These are phyloP conservation scores for Allenopithecus nigroviridis DNA, from an alignment of 2,797 vertebrate genomes.

Conservation along the genomic window DNA sequence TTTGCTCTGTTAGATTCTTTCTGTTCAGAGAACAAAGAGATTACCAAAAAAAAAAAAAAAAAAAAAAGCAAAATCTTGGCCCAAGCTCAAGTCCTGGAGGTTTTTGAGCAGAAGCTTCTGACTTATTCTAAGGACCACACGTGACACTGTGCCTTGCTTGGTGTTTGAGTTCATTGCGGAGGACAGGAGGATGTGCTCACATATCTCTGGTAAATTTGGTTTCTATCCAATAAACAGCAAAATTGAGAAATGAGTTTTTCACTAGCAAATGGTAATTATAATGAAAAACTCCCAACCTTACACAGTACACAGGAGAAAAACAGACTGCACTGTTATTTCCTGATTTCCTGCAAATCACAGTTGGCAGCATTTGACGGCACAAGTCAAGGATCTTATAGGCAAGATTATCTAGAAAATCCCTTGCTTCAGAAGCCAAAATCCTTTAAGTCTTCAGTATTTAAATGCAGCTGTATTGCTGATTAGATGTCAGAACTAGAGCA, in stretches of 20 bases:
- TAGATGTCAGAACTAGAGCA: constrained; percentile 70
- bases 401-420: constrained; percentile 74
- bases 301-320: constrained; percentile 29
- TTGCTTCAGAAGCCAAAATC: constrained; percentile 70
- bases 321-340: neutral
- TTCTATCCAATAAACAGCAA: constrained; percentile 37
- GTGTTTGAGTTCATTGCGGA: neutral
- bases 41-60: too few species aligned
- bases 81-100: neutral
- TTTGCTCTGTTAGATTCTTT: constrained; percentile 28
- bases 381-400: constrained; percentile 66
- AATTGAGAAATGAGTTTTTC: constrained; percentile 49
- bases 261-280: constrained; percentile 61
- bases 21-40: neutral
- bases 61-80: neutral
- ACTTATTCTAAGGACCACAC: neutral
- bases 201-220: neutral
- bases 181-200: too few species aligned
- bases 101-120: neutral
- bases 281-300: constrained; percentile 12
- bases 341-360: neutral
- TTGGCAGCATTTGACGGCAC: constrained; percentile 34
- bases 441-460: constrained; percentile 73
- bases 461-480: constrained; percentile 72
- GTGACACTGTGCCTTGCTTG: neutral